Conservation (phyloP, 2,888 invertebrate species). For the Melipona bicolor region DNA sequence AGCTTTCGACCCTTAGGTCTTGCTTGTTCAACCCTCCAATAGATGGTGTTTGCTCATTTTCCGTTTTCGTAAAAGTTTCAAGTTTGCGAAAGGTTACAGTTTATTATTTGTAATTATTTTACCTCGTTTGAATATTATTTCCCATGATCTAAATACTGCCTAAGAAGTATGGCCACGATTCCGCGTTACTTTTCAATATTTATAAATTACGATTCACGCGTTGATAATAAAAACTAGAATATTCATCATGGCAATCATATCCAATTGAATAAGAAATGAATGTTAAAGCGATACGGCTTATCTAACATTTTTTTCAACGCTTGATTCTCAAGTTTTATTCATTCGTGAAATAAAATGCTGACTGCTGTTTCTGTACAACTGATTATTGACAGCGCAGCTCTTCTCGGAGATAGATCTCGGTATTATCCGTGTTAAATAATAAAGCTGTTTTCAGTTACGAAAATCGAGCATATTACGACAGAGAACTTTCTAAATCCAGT, state of each 20-base stretch:
- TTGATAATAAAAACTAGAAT: background rate
- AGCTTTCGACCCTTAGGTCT: background rate
- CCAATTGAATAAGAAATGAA: background rate
- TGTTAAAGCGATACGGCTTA: background rate
- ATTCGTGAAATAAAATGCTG: too few species aligned
- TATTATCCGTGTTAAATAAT: too few species aligned
- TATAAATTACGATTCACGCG: too few species aligned
- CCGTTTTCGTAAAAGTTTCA: background rate
- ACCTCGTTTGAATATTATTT: background rate
- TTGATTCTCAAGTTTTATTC: too few species aligned
- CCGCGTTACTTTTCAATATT: background rate
- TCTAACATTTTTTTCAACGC: too few species aligned
- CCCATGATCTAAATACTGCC: too few species aligned
- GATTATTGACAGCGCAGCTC: background rate
- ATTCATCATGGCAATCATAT: background rate
- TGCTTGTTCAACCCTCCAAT: background rate
- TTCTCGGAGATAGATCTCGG: background rate
- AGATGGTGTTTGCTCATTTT: constrained; percentile 29
- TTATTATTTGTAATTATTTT: background rate
- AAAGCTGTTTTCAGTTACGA: background rate
- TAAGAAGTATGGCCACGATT: background rate
- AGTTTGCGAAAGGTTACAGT: background rate
- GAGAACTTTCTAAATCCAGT: constrained; percentile 39
- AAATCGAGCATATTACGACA: constrained; percentile 3
- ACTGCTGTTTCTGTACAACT: too few species aligned